Base-by-base conservation (phyloP, 2,888 invertebrate species). In the Pandemis cinnamomeana region DNA sequence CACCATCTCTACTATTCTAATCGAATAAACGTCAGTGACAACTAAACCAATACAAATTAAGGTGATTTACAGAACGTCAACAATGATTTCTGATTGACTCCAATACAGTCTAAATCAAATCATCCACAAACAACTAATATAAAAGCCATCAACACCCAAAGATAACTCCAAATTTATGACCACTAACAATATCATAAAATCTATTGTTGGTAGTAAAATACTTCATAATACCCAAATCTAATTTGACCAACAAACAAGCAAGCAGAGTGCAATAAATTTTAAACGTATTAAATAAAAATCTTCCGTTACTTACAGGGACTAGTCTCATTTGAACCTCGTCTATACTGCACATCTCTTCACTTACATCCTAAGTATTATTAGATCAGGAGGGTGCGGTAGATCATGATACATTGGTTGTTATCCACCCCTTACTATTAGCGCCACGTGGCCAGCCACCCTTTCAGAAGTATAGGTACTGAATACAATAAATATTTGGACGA, bases 401-500 rank as follows among this genome's bases (percentile, higher is more conserved):
- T 87, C 87, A 74, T 53, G 0, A 46, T 80, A 80, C 2, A 77
- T 48, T 88, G 87, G 91, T 76, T 53, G 5, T 64, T 27, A 15
- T 64, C 71, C 73, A 84, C 89, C 91, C 91, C 85, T 27, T 84
- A 80, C 78, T 80, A 75, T 77, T 78, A 75, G 53, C 75, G 88
- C 77, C 93, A 92, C 92, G 92, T 91, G 92, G 83, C 89, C 80
- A 76, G 76, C 80, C 87, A 89, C 91, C 91, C 92, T 91, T 91
- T 88, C 80, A 81, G 80, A 83, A 84, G 83, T 78, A 78, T 75
- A 72, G 77, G 79, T 80, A 81, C 80, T 82, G 81, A 84, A 83
- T 80, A 86, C 86, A 86, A 91, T 89, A 92, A 91, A 93, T 92
- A 92, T 93, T 93, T 91, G 87, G 87, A 87, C 84, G 84, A 89